Evolutionary conservation across 2,888 invertebrate species (phyloP), one percentile per base, ranked within the genome.

Genomic region (Hypomecis atomaria): DNA sequence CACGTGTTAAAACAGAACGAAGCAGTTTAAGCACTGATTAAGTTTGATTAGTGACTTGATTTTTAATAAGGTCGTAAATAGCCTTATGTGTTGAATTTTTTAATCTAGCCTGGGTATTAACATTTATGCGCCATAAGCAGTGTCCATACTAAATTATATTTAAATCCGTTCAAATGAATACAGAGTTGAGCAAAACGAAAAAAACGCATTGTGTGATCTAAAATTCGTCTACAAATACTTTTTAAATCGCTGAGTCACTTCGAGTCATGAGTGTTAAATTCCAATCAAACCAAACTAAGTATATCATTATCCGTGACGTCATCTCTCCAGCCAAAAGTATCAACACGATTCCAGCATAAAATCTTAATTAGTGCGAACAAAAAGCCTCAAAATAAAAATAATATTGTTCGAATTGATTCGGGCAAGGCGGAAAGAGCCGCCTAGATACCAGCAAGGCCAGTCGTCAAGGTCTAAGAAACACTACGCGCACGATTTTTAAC

Each of bases 401-500:
- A 84, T 85, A 84, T 86, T 82, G 85, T 86, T 87, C 85, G 83
- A 90, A 89, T 89, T 87, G 89, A 90, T 88, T 90, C 88, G 85
- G 83, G 87, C 86, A 90, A 92, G 90, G 91, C 92, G 92, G 92
- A 92, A 92, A 91, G 91, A 92, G 84, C 88, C 89, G 86, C 61
- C 85, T 86, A 88, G 89, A 89, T 88, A 88, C 85, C 84, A 75
- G 79, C 92, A 89, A 92, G 92, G 92, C 89, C 90, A 89, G 69
- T 66, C 82, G 69, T 79, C 91, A 91, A 92, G 92, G 92, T 89
- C 84, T 74, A 81, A 72, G 74, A 80, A 80, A 68, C 59, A 70
- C 66, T 76, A 78, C 73, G 73, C 73, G 73, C 71, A 69, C 67
- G 60, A 80, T 74, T 74, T 71, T 77, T 66, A 62, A 72, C 83